Evolutionary conservation across 2,888 invertebrate genomes (phyloP), one percentile per base, ranked within the genome.

Genomic region (Pteria penguin): DNA sequence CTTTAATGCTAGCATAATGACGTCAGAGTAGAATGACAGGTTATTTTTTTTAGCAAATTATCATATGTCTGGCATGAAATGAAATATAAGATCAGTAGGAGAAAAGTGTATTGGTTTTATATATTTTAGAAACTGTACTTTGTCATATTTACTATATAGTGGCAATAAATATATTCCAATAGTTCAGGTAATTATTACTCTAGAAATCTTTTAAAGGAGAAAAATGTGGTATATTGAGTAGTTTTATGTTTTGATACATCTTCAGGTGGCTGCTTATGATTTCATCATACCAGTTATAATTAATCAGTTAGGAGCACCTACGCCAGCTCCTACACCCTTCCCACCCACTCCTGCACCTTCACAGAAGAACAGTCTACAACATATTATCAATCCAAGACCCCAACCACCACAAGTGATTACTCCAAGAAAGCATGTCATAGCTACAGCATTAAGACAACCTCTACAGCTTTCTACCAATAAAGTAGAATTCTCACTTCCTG

Each of bases 261-360:
- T 75, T 3, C 86, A 92, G 92, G 91, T 92, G 69, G 92, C 92
- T 22, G 88, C 92, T 4, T 92, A 92, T 86, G 91, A 92, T 79
- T 92, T 92, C 82, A 78, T 90, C 33, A 85, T 92, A 80, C 90
- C 91, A 26, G 90, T 91, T 31, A 76, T 88, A 33, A 89, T 92
- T 71, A 92, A 92, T 82, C 83, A 89, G 75, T 85, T 87, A 18
- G 86, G 86, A 29, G 91, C 90, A 22, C 90, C 90, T 26, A 77
- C 89, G 14, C 88, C 90, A 24, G 78, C 88, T 73, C 85, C 87
- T 18, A 86, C 90, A 26, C 89, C 90, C 18, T 82, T 88, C 81
- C 89, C 90, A 55, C 78, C 85, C 24, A 83, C 83, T 71, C 90
- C 89, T 26, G 87, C 86, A 14, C 87, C 88, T 14, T 87, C 89